phyloP scores from a whole-genome alignment of 2,888 invertebrate genomes.

The Schizaphis graminum region DNA sequence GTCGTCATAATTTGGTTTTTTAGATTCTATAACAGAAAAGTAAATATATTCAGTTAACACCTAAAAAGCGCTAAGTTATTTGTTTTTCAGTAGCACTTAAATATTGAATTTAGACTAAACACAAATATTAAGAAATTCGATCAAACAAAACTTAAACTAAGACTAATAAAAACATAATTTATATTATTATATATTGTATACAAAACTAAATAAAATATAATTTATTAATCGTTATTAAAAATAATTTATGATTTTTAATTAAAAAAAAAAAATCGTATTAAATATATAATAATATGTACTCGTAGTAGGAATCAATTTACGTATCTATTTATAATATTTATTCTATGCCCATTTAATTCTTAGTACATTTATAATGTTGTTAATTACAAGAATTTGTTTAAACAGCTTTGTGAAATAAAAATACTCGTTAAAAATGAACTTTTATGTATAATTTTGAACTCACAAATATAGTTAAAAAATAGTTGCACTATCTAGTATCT shows the following conservation, averaged over 20 bases:
- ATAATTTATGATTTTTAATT: not conserved
- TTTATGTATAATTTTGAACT: not conserved
- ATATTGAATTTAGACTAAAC: not conserved
- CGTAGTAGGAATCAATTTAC: not conserved
- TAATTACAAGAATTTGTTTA: not conserved
- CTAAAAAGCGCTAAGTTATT: not conserved
- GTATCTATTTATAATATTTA: not conserved
- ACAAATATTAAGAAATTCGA: not conserved
- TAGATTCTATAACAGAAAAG: constrained; percentile 75
- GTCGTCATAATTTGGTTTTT: constrained; percentile 96
- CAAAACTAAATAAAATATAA: not conserved
- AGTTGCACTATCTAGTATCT: not conserved
- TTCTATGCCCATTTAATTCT: not conserved
- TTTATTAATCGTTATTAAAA: not conserved
- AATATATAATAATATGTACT: not conserved
- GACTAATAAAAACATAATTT: not conserved
- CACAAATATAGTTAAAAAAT: not conserved
- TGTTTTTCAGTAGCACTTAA: not conserved
- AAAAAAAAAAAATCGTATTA: not conserved
- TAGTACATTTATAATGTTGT: not conserved
- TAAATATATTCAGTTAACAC: not conserved
- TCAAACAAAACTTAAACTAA: not conserved
- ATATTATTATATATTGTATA: not conserved
- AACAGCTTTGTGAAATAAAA: not conserved
- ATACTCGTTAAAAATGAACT: not conserved